Evolutionary conservation across 2,797 vertebrate species (phyloP), one percentile per base, ranked within the genome.

Genomic region (Pelobates cultripes): DNA sequence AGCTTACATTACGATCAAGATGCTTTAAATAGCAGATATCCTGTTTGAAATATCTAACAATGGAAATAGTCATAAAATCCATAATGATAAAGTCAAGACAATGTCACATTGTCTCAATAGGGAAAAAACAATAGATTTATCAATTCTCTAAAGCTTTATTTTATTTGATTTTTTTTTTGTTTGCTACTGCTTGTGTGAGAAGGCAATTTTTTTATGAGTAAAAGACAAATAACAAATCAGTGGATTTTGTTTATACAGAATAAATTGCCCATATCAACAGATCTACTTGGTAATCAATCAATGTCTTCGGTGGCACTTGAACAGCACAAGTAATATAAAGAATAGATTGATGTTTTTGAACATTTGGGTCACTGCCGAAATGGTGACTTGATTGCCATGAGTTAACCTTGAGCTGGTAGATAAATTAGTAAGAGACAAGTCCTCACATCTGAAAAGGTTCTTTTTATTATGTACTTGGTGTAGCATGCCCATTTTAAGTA

Each of bases 1-100:
- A 44, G 40, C 44, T 72, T 80, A 76, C 79, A 79, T 76, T 79
- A 78, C 67, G 47, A 79, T 64, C 47, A 84, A 76, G 47, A 80
- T 79, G 43, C 73, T 79, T 76, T 67, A 79, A 76, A 79, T 76
- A 76, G 73, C 77, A 75, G 77, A 79, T 84, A 84, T 84, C 77
- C 77, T 84, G 72, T 84, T 45, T 84, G 17, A 76, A 75, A 75
- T 75, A 57, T 57, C 70, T 57, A 79, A 73, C 82, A 66, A 80
- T 75, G 53, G 67, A 80, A 84, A 71, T 70, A 68, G 81, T 53
- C 70, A 70, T 75, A 83, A 76, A 84, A 71, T 44, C 68, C 68
- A 44, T 80, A 57, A 76, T 76, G 68, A 53, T 71, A 76, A 84
- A 79, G 73, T 72, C 77, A 84, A 76, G 57, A 75, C 77, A 84